These are phyloP conservation scores for Drosophila sturtevanti DNA, from an alignment of 1,140 invertebrate genomes.

Conservation along the genomic window DNA sequence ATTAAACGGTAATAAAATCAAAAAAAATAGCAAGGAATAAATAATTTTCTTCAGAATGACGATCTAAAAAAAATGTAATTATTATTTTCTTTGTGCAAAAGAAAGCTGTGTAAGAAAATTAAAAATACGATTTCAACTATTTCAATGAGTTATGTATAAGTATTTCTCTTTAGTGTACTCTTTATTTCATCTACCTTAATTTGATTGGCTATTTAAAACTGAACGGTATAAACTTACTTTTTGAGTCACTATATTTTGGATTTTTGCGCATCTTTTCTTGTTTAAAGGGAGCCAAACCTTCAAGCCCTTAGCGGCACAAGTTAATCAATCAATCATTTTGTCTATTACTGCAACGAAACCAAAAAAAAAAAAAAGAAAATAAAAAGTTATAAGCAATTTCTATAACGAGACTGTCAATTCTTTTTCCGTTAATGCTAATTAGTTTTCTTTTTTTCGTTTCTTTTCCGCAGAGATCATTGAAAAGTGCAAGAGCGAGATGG, in stretches of 20 bases:
- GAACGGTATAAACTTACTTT: neutral
- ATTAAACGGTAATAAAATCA: too few relatives aligned
- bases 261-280: slow-evolving; percentile 62
- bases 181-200: too few relatives aligned
- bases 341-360: slow-evolving; percentile 49
- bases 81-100: too few relatives aligned
- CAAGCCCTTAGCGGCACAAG: slow-evolving; percentile 28
- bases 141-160: too few relatives aligned
- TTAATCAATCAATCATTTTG: slow-evolving; percentile 74
- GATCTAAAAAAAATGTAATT: too few relatives aligned
- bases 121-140: too few relatives aligned
- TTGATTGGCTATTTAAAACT: too few relatives aligned
- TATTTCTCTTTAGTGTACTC: too few relatives aligned
- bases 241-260: slow-evolving; percentile 14
- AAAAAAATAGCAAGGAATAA: too few relatives aligned
- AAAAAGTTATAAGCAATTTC: slow-evolving; percentile 34
- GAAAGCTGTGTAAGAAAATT: too few relatives aligned
- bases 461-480: slow-evolving; percentile 4
- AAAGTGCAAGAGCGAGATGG: slow-evolving; percentile 15
- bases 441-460: slow-evolving; percentile 42
- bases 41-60: too few relatives aligned
- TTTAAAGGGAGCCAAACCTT: slow-evolving; percentile 19
- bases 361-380: neutral
- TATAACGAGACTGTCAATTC: slow-evolving; percentile 67
- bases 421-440: slow-evolving; percentile 52